Evolutionary conservation across 2,888 invertebrate species (phyloP), one percentile per base, ranked within the genome.

Genomic region (Eupithecia dodoneata): DNA sequence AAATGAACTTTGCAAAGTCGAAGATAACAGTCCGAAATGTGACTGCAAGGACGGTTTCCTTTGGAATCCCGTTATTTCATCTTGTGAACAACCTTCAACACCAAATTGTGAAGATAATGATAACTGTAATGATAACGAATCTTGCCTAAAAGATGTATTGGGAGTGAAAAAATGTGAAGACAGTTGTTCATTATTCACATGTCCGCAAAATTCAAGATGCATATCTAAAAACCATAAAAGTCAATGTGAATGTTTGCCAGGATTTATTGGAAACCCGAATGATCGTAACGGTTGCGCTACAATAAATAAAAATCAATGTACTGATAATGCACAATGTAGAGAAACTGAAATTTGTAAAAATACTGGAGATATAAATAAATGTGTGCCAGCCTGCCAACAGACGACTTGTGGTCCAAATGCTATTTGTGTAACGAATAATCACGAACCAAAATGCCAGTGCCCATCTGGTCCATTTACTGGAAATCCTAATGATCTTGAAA

Each of bases 251-350:
- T 99, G 99, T 88, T 93, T 97, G 30, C 93, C 96, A 63, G 98
- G 98, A 4, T 99, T 96, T 90, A 96, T 97, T 13, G 99, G 99
- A 59, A 99, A 99, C 94, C 98, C 98, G 30, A 98, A 98, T 86
- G 98, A 98, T 87, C 96, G 99, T 44, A 97, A 97, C 82, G 99
- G 99, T n/a, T 99, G 99, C 86, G 96, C 96, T 83, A 96, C 96
- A 15, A 90, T 97, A 1, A 95, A 96, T 18, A 97, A 96, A 88
- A 97, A 98, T 85, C 96, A 97, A 88, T 99, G 99, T 86, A 94
- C 95, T 15, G 96, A 97, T 66, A 97, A 98, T 90, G 97, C 96
- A 52, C 97, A 98, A 89, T 99, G 98, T 86, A 93, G 97, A 49
- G 98, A 98, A 93, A 97, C 97, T 81, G 97, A 98, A 87, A 96